Evolutionary conservation across 23 tunicate species (phyloP), one percentile per base, ranked within the genome.

Genomic region (Halocynthia roretzi): DNA sequence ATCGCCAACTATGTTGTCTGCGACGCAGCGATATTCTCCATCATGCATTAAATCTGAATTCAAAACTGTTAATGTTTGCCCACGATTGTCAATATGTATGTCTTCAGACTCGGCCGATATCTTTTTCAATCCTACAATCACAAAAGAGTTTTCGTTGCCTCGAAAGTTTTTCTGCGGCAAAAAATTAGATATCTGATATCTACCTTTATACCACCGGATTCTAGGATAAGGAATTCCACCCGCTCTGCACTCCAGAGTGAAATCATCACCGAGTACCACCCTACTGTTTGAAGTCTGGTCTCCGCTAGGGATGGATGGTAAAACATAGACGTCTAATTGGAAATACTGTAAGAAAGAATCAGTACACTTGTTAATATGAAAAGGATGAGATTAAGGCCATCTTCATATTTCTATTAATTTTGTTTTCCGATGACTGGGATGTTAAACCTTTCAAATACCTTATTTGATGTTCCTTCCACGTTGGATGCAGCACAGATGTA

Each of bases 201-300:
- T 56, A 92, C 98, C 93, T 92, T 86, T 92, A 50, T 71, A 92
- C 98, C 98, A 92, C 53, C 76, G 55, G 9, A 92, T 92, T 52
- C 53, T 52, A 6, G 98, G 98, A 68, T 86, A 92, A 6, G 98
- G 98, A 60, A 92, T 80, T 21, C 98, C 98, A 56, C 68, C 61
- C 8, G 74, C 92, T 0, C 17, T 14, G 53, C 98, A 92, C 7
- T 62, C 70, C 5, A 92, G 49, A 14, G 93, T 71, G 73, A 86
- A 78, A 7, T 83, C 62, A 21, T 92, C 81, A 51, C 81, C 87
- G 12, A 82, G 22, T 12, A 51, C 61, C 53, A 80, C 82, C 20
- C 61, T 71, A 15, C 69, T 77, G 5, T 12, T 52, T 11, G 78
- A 62, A 8, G 82, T 87, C 15, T 64, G 87, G 74, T 83, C 88